Evolutionary conservation across 2,113 vertebrate genomes (phyloP).

Genomic region (Xiphophorus hellerii): DNA sequence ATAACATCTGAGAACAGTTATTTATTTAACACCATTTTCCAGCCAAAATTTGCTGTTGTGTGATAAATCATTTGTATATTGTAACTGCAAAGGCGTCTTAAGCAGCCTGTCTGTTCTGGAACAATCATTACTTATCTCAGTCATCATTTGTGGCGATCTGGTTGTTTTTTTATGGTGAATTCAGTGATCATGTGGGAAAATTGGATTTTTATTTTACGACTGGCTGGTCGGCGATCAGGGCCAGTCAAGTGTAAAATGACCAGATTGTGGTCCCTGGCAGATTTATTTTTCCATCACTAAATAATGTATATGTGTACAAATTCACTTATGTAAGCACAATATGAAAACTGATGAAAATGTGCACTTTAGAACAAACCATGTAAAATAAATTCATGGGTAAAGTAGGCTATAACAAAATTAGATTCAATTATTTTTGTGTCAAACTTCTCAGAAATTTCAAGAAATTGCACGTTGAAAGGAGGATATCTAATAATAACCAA

Average conservation of each 20-base stretch:
- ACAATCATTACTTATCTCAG: background rate
- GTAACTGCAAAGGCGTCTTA: background rate
- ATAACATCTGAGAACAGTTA: background rate
- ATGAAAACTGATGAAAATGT: background rate
- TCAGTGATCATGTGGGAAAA: too few relatives aligned
- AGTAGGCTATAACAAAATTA: background rate
- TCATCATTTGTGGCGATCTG: too few relatives aligned
- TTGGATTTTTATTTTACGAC: background rate
- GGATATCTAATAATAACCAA: background rate
- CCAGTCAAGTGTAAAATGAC: background rate
- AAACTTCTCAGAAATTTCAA: background rate
- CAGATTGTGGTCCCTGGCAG: background rate
- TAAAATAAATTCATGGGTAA: background rate
- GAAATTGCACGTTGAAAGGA: background rate
- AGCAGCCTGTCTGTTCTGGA: background rate
- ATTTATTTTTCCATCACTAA: background rate
- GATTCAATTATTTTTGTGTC: background rate
- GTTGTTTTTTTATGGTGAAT: too few relatives aligned
- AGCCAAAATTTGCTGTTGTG: too few relatives aligned
- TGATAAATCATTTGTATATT: background rate
- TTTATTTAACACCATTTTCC: too few relatives aligned
- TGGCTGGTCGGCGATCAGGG: background rate
- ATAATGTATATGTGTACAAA: background rate
- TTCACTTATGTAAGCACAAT: background rate
- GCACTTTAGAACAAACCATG: background rate